phyloP scores from a whole-genome alignment of 2,888 invertebrate genomes.

The Trachelus stipa region DNA sequence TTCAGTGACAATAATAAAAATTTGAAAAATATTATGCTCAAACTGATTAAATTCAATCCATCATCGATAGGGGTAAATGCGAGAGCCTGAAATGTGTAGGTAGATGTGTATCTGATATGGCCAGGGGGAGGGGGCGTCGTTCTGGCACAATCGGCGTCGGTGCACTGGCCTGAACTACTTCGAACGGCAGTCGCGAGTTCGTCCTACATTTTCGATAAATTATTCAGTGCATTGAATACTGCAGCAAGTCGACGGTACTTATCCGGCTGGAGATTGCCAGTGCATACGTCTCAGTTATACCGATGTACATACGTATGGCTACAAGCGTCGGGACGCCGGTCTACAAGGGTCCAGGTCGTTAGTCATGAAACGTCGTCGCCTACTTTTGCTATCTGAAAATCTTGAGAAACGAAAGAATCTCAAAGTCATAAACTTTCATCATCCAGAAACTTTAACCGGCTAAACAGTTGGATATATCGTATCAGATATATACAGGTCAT shows the following conservation, averaged over 20 bases:
- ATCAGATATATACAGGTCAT: background rate
- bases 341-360: background rate
- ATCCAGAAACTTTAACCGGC: background rate
- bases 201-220: conserved; percentile 52
- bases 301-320: background rate
- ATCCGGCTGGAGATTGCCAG: background rate
- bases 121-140: background rate
- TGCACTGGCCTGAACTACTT: conserved; percentile 34
- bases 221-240: conserved; percentile 40
- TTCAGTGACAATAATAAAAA: no score
- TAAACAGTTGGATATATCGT: background rate
- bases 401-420: background rate
- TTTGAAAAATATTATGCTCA: background rate
- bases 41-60: background rate
- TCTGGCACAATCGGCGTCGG: conserved; percentile 18
- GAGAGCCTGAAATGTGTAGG: background rate
- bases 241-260: conserved; percentile 3
- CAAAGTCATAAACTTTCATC: background rate
- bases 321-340: background rate
- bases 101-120: background rate
- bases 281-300: background rate
- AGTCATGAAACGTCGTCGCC: background rate
- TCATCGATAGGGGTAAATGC: background rate
- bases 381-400: background rate
- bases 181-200: conserved; percentile 44